Evolutionary conservation across 2,888 invertebrate genomes (phyloP), one percentile per base, ranked within the genome.

Genomic region (Chouioia cunea): DNA sequence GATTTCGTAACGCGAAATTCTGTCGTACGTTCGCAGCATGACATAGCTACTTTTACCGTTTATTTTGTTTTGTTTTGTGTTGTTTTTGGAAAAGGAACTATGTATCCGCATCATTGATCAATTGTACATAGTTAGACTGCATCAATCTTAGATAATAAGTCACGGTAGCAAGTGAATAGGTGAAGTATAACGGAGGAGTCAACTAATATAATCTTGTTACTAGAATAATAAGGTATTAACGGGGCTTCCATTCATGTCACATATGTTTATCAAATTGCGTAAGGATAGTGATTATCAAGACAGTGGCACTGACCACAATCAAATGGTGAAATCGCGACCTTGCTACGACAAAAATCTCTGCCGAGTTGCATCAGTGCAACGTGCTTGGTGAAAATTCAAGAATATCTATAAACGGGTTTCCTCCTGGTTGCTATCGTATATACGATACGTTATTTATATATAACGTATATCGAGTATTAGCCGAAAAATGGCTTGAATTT

Each of bases 291-390:
- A 27, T 3, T 23, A 52, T 63, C 44, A 16, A 57, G 4, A 18
- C 57, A 71, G 65, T 62, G 62, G 65, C 66, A 71, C 62, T 62
- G 62, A 62, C 71, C 65, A 65, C 60, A 62, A 60, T 57, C 48
- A 16, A 50, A 27, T 66, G 71, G 50, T 62, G 66, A 70, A 65
- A 70, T 54, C 67, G 71, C 67, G 71, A 67, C 71, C 67, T 71
- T 71, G 67, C 66, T 14, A 65, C 48, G 59, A 58, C 27, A n/a
- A 54, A 71, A 65, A 71, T 57, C 46, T 48, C 59, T 53, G 27
- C 23, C 27, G 27, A 58, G 43, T 53, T 59, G 64, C 70, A 59
- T 59, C 64, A 36, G 22, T 63, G 20, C 47, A 52, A n/a, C n/a
- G n/a, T n/a, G n/a, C n/a, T n/a, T n/a, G n/a, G 4, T 4, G 69